Percentiles rank a stretch among this genome's conserved stretches.
Evolutionary conservation across 2,797 vertebrate species (phyloP).

Genomic region (Epinephelus awoara): DNA sequence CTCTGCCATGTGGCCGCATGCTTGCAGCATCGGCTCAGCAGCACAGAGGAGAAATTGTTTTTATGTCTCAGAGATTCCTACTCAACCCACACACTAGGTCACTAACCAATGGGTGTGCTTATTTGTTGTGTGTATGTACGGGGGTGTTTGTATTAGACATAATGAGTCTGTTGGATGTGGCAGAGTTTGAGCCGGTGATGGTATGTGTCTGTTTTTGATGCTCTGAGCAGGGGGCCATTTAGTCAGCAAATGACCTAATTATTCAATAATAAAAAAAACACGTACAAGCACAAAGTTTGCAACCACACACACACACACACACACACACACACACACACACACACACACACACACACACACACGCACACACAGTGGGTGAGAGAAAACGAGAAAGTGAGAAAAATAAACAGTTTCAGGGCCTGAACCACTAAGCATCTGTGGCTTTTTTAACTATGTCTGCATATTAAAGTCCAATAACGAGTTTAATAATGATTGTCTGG

Average conservation of each 20-base stretch:
- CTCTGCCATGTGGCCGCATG: conserved; percentile 78
- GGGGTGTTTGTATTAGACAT: conserved; percentile 66
- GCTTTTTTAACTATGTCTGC: conserved; percentile 38
- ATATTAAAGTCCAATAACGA: conserved; percentile 52
- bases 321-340: conserved; percentile 12
- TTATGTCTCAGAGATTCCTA: conserved; percentile 82
- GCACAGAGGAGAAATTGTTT: conserved; percentile 83
- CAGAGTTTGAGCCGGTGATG: conserved; percentile 28
- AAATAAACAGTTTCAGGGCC: conserved; percentile 39
- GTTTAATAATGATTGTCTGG: conserved; percentile 58
- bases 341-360: conserved; percentile 1
- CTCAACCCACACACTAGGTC: conserved; percentile 79
- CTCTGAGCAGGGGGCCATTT: conserved; percentile 30
- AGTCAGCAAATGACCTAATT: conserved; percentile 58
- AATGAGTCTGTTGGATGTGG: conserved; percentile 62
- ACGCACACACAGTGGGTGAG: conserved; percentile 9
- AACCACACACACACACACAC: conserved; percentile 16
- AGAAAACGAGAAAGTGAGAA: conserved; percentile 30
- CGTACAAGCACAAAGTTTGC: conserved; percentile 11
- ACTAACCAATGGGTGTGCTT: conserved; percentile 62
- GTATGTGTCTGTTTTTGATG: conserved; percentile 60
- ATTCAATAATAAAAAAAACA: conserved; percentile 40
- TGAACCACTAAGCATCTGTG: conserved; percentile 42
- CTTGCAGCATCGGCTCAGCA: conserved; percentile 80
- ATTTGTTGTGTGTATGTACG: conserved; percentile 63